Evolutionary conservation across 2,113 vertebrate species (phyloP), one percentile per base, ranked within the genome.

Genomic region (Seriola aureovittata): DNA sequence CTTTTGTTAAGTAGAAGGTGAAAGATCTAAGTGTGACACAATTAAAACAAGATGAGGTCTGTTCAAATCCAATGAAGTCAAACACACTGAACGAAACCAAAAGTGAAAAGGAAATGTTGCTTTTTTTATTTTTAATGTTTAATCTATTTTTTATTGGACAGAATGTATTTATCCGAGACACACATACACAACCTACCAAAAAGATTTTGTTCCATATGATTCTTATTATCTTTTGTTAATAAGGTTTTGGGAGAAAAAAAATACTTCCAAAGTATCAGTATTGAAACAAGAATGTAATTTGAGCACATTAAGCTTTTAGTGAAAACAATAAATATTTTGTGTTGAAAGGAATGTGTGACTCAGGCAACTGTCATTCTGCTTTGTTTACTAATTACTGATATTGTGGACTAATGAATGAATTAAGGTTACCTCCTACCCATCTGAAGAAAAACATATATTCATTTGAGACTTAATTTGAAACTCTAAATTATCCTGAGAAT

Each of bases 1-100:
- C 34, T 21, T 48, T 42, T 60, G 55, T 38, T 40, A 13, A 67
- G 40, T 54, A 0, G 34, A 14, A 70, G 8, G 0, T 68, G 54
- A 69, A 50, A 1, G 21, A 36, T 54, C 3, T 8, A 11, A 71
- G 17, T 34, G 32, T 60, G 25, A 36, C 40, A 38, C 65, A 48
- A 55, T 23, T 5, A 8, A 54, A 69, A 66, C 19, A 23, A 25
- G 21, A 13, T 12, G 36, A 13, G 29, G 36, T 54, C 34, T 57
- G 67, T 58, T 14, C 32, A 58, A 77, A 32, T 50, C 16, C n/a
- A 58, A 5, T 54, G 3, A 7, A 29, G 80, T 88, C 84, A 70
- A 60, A 38, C 80, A 79, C 83, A 84, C 84, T 86, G 84, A 88
- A 14, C 10, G n/a, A 12, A 21, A 67, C 4, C 58, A 86, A 69